Evolutionary conservation across 2,888 invertebrate species (phyloP), one percentile per base, ranked within the genome.

Genomic region (Plutella xylostella): DNA sequence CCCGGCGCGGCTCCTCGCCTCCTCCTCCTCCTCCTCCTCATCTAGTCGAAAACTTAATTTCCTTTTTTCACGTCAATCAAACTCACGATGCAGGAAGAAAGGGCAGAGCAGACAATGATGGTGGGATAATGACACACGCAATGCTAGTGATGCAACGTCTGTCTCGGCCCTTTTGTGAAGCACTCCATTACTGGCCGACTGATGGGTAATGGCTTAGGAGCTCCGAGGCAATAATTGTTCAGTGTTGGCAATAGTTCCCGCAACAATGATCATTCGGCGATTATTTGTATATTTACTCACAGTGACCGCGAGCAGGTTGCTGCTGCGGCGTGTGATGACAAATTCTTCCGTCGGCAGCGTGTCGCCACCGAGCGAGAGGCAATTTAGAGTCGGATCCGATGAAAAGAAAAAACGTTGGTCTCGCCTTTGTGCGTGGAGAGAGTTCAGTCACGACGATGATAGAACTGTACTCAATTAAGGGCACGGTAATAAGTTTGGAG

Each of bases 151-250:
- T 66, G 68, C 69, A 68, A 58, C 60, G 55, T 61, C 56, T 71
- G 71, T 74, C 71, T 68, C 60, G 72, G 71, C 68, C 75, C 78
- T 77, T 77, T 77, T 78, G 76, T 78, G 63, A 57, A 63, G 49
- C 55, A n/a, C 19, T 35, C 51, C 63, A 63, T 72, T 68, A 71
- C 70, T 70, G 73, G 70, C 58, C 63, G 71, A 70, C 60, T 64
- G 67, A 72, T 67, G 66, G 66, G 55, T 61, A 65, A 68, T 67
- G 53, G 66, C 66, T 67, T 63, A 14, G 9, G 18, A 31, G 19
- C 42, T 42, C 19, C 31, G 18, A 12, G 28, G n/a, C 9, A 12
- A 28, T 28, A 28, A 28, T 28, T 28, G 3, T 28, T n/a, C 28
- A 28, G 28, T 3, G 11, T n/a, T 12, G 9, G 9, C n/a, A 28